These are phyloP conservation scores for Chaetodon trifascialis DNA, from an alignment of 2,113 vertebrate species.

Conservation along the genomic window DNA sequence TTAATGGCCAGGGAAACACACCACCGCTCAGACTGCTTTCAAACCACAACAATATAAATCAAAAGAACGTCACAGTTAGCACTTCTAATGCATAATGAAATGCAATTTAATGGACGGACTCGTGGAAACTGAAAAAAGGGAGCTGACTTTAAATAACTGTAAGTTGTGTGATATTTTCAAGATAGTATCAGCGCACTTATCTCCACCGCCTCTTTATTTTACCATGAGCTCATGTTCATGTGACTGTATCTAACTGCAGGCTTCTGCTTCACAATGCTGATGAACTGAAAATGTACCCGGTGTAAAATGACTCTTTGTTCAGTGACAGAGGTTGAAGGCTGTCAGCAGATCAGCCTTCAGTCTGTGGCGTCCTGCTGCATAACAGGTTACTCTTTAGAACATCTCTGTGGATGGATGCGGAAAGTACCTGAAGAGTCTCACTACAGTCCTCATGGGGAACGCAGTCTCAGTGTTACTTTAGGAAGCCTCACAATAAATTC, in stretches of 20 bases:
- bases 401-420: neutral
- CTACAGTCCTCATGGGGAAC: neutral
- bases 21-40: neutral
- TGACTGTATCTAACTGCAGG: neutral
- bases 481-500: neutral
- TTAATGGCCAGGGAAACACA: neutral
- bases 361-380: neutral
- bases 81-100: neutral
- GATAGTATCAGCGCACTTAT: neutral
- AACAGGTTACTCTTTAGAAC: too few species aligned
- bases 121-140: neutral
- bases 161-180: neutral
- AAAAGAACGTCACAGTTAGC: neutral
- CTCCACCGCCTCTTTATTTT: neutral
- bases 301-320: neutral
- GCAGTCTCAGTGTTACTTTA: neutral
- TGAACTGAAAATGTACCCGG: neutral
- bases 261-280: neutral
- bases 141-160: neutral
- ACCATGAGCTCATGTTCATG: neutral
- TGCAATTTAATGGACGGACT: neutral
- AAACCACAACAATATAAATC: neutral
- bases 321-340: neutral
- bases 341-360: neutral
- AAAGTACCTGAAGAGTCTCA: neutral